Conservation (phyloP, 2,888 invertebrate species). For the Acleris literana region DNA sequence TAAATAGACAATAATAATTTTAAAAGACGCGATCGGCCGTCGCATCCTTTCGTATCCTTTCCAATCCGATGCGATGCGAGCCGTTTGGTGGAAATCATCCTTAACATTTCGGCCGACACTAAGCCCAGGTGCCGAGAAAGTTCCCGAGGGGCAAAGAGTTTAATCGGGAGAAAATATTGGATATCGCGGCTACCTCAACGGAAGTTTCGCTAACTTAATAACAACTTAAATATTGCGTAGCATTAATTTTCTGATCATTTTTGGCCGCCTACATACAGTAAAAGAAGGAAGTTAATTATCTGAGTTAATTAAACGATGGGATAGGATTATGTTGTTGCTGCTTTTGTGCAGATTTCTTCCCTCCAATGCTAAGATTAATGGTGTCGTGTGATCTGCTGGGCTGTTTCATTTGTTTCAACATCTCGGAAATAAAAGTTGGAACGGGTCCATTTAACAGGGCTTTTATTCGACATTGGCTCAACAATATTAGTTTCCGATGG, state of each 20-base stretch:
- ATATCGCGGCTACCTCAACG: conserved; percentile 5
- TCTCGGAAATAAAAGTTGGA: too few relatives aligned
- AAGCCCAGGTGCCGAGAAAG: background rate
- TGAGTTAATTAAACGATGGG: conserved; percentile 2
- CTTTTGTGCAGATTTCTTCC: conserved; percentile 14
- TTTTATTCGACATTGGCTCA: background rate
- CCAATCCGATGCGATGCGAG: too few relatives aligned
- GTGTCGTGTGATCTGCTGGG: too few relatives aligned
- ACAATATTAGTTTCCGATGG: too few relatives aligned
- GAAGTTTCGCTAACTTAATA: conserved; percentile 7
- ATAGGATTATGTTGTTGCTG: conserved; percentile 6
- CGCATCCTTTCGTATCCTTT: too few relatives aligned
- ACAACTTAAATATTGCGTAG: conserved; percentile 23
- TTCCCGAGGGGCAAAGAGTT: conserved; percentile 9
- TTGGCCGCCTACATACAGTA: conserved; percentile 1
- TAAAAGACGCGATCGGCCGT: too few relatives aligned
- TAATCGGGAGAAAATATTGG: conserved; percentile 21
- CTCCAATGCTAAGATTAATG: background rate
- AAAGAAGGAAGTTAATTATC: conserved; percentile 6
- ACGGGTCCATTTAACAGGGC: too few relatives aligned
- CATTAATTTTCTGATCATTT: background rate
- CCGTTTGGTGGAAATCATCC: too few relatives aligned
- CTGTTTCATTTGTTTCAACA: too few relatives aligned
- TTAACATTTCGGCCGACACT: conserved; percentile 10
- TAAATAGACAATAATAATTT: too few relatives aligned